A percentile compares a stretch with the other conserved stretches of the same genome.
Evolutionary conservation across 64 coral and sea anemone species (phyloP).

Genomic region (Stichodactyla mertensii): DNA sequence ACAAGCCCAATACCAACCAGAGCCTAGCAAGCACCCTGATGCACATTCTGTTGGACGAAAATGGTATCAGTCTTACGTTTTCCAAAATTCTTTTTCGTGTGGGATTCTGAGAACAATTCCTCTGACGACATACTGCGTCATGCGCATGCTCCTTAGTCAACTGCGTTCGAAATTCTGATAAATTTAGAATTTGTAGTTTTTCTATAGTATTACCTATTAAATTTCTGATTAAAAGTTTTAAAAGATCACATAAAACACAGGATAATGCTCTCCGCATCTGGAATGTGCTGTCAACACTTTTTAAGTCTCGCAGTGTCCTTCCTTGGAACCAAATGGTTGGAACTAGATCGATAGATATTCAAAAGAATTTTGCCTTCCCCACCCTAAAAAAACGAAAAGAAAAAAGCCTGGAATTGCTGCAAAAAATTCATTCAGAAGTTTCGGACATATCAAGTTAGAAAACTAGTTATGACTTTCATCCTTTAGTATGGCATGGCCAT

Average conservation of each 20-base stretch:
- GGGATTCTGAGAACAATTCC: too few relatives aligned
- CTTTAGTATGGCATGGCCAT: not conserved
- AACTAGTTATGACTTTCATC: not conserved
- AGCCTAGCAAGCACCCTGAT: too few relatives aligned
- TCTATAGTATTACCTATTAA: too few relatives aligned
- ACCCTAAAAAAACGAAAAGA: conserved; percentile 7
- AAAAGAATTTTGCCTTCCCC: conserved; percentile 16
- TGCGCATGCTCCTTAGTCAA: too few relatives aligned
- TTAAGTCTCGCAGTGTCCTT: conserved; percentile 12
- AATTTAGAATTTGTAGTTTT: too few relatives aligned
- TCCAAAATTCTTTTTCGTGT: too few relatives aligned
- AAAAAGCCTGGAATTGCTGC: conserved; percentile 13
- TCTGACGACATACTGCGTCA: too few relatives aligned
- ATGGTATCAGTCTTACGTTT: too few relatives aligned
- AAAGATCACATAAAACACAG: not conserved
- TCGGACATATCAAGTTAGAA: conserved; percentile 12
- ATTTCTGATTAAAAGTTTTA: too few relatives aligned
- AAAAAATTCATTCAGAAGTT: conserved; percentile 28
- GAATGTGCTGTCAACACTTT: not conserved
- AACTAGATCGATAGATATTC: conserved; percentile 29
- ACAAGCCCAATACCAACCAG: too few relatives aligned
- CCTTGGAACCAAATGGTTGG: conserved; percentile 31
- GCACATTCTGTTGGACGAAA: too few relatives aligned
- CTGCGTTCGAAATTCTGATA: too few relatives aligned
- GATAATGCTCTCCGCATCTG: not conserved